Evolutionary conservation across 2,797 vertebrate species (phyloP).

Genomic region (Macrochelys suwanniensis): DNA sequence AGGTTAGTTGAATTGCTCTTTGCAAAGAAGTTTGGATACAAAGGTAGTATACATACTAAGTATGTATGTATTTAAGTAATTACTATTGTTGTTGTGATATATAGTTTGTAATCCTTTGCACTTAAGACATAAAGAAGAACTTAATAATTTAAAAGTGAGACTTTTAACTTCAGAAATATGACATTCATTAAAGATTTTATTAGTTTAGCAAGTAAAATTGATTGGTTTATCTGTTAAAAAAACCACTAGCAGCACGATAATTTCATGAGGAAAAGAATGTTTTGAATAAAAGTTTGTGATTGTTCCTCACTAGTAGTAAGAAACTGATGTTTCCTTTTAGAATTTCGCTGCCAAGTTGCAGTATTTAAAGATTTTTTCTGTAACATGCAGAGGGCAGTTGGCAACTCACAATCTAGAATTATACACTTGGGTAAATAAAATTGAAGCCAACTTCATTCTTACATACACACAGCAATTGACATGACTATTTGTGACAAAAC

Average conservation of each 20-base stretch:
- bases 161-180: constrained; percentile 51
- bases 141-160: not conserved
- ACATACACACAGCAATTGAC: constrained; percentile 53
- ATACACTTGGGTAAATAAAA: constrained; percentile 52
- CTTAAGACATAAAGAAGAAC: not conserved
- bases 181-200: constrained; percentile 16
- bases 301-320: not conserved
- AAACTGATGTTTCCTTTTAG: constrained; percentile 46
- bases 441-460: constrained; percentile 66
- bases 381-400: constrained; percentile 42
- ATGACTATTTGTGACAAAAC: constrained; percentile 66
- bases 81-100: not conserved
- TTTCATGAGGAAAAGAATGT: constrained; percentile 24
- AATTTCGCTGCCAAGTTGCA: constrained; percentile 4
- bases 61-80: not conserved
- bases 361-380: constrained; percentile 34
- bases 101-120: constrained; percentile 18
- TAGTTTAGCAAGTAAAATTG: constrained; percentile 22
- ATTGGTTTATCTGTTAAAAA: not conserved
- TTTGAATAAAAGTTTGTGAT: not conserved
- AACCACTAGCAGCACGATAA: not conserved
- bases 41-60: not conserved
- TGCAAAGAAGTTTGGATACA: not conserved
- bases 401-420: constrained; percentile 34
- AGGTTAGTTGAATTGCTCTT: not conserved